Evolutionary conservation across 2,888 invertebrate genomes (phyloP), one percentile per base, ranked within the genome.

Genomic region (Drosophila trichaetosa): DNA sequence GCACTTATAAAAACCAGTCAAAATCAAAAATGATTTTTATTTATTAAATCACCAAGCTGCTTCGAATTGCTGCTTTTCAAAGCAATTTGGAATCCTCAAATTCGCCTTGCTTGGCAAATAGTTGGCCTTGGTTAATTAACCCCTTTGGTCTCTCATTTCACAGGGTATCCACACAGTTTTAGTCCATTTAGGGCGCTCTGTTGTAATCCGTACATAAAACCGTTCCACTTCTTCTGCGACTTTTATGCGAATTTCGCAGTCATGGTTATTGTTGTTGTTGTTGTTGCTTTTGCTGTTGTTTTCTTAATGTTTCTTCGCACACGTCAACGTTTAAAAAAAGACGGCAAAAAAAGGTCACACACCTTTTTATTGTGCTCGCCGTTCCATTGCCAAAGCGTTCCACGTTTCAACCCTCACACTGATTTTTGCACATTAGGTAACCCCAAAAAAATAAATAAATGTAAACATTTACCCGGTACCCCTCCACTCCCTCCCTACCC

Each of bases 221-320:
- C 71, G 80, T 85, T 87, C 85, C 76, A 76, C 59, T 76, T 80
- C 79, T 87, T 85, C 89, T 79, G 81, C 87, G 80, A 79, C 70
- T 80, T 78, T 76, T 77, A 79, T 89, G 85, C 85, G 83, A 87
- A 87, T 82, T 85, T 89, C 83, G 76, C 69, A 83, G 79, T 77
- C 74, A 76, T 71, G 76, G 46, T 54, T 65, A 46, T 65, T 49
- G 59, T 71, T 24, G 59, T 77, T 65, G 46, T 71, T 65, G 56
- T 58, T 65, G 63, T 68, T 79, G 57, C 62, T 63, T 52, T 42
- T 66, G 58, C 49, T 80, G 60, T 62, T 79, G 68, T 81, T 79
- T 69, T 80, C 73, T 83, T 80, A 83, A 85, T 82, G 82, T 73
- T 78, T 82, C 78, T 78, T 82, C 78, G 88, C 81, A 83, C 78